Percentiles rank a stretch among this genome's conserved stretches.
Conservation (phyloP, 2,888 invertebrate genomes). For the Pseudanteris insignis region DNA sequence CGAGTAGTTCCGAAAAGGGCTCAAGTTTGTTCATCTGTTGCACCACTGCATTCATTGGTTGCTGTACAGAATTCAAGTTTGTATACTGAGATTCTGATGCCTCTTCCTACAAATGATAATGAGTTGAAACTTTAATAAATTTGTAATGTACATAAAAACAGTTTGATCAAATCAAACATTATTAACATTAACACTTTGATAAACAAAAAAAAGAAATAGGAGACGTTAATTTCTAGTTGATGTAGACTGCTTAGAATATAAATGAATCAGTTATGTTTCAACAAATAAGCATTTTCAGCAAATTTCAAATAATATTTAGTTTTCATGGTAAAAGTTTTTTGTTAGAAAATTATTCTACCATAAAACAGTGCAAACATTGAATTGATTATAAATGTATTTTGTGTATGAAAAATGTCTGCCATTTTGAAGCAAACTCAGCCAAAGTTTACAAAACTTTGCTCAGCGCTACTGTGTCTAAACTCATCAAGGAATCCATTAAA, state of each 20-base stretch:
- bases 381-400: conserved; percentile 33
- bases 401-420: conserved; percentile 30
- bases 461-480: conserved; percentile 30
- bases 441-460: conserved; percentile 28
- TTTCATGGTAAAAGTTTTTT: too few species aligned
- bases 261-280: too few species aligned
- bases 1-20: conserved; percentile 74
- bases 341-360: conserved; percentile 11
- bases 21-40: conserved; percentile 73
- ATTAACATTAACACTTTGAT: too few species aligned
- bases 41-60: conserved; percentile 59
- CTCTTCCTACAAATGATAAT: conserved; percentile 63
- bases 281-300: too few species aligned
- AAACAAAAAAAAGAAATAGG: too few species aligned
- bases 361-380: neutral
- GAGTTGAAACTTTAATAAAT: neutral
- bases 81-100: conserved; percentile 71
- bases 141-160: too few species aligned
- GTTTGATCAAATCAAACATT: too few species aligned
- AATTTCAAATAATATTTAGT: neutral
- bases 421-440: conserved; percentile 29
- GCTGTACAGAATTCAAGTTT: conserved; percentile 72
- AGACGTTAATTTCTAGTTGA: too few species aligned
- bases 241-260: too few species aligned
- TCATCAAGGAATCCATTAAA: conserved; percentile 43